Evolutionary conservation across 2,888 invertebrate genomes (phyloP).

Genomic region (Idaea aversata): DNA sequence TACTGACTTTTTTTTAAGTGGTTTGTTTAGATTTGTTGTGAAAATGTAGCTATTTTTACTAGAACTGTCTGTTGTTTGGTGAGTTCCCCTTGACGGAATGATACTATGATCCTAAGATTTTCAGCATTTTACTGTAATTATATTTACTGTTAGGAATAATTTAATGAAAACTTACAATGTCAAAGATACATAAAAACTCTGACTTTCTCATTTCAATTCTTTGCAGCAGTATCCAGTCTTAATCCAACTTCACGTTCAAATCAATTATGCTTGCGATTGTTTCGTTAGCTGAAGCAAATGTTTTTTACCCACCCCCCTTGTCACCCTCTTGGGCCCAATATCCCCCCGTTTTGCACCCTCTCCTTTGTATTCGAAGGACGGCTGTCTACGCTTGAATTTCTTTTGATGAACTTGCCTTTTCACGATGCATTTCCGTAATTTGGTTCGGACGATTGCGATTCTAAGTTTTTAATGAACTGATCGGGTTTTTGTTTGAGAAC

Average conservation of each 20-base stretch:
- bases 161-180: no score
- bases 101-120: no score
- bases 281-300: slow-evolving; percentile 74
- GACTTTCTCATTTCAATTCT: no score
- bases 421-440: slow-evolving; percentile 51
- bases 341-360: slow-evolving; percentile 22
- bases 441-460: slow-evolving; percentile 20
- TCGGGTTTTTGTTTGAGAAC: slow-evolving; percentile 11
- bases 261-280: slow-evolving; percentile 78
- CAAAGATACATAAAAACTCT: no score
- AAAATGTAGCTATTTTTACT: neutral
- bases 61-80: neutral
- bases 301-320: slow-evolving; percentile 53
- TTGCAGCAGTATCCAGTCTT: neutral
- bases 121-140: no score
- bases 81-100: neutral
- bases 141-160: no score
- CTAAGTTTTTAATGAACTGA: slow-evolving; percentile 21
- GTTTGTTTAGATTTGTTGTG: neutral
- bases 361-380: slow-evolving; percentile 71
- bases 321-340: slow-evolving; percentile 14
- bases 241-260: slow-evolving; percentile 64
- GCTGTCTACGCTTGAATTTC: slow-evolving; percentile 70
- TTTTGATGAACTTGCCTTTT: slow-evolving; percentile 71
- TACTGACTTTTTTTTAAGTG: neutral